phyloP scores from a whole-genome alignment of 1,140 invertebrate species.

The Zaprionus gabonicus region DNA sequence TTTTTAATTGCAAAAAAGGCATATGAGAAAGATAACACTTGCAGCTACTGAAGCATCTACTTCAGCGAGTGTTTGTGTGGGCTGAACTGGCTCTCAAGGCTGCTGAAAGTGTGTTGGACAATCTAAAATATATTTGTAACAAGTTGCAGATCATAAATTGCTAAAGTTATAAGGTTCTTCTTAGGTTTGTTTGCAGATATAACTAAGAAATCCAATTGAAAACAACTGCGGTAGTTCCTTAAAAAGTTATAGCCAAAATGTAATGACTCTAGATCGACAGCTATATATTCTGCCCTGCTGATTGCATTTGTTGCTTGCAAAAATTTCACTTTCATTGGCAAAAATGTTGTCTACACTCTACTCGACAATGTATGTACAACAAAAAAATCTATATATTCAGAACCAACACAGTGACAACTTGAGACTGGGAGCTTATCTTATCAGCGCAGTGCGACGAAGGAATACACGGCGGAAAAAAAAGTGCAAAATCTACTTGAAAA shows the following conservation, averaged over 20 bases:
- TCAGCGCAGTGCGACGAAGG: slow-evolving; percentile 41
- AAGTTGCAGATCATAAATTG: not conserved
- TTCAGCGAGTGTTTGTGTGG: not conserved
- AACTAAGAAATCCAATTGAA: not conserved
- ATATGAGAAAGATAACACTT: slow-evolving; percentile 17
- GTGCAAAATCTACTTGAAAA: slow-evolving; percentile 38
- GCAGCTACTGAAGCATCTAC: slow-evolving; percentile 20
- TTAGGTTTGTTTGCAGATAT: not conserved
- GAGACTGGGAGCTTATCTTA: slow-evolving; percentile 39
- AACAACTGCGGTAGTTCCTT: not conserved
- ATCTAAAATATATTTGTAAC: not conserved
- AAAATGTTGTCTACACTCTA: not conserved
- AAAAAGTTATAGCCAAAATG: not conserved
- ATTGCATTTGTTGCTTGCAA: slow-evolving; percentile 18
- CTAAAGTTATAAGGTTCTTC: not conserved
- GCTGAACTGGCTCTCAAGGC: not conserved
- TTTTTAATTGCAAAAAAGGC: slow-evolving; percentile 48
- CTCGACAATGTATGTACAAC: not conserved
- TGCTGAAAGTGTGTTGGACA: not conserved
- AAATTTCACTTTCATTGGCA: slow-evolving; percentile 48
- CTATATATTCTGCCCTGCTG: not conserved
- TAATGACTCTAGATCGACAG: not conserved
- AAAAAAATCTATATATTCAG: slow-evolving; percentile 12
- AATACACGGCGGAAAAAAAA: slow-evolving; percentile 28
- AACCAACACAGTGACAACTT: slow-evolving; percentile 14